These are phyloP conservation scores for Trachythela sp. DNA, from an alignment of 64 coral and sea anemone genomes.

Conservation along the genomic window DNA sequence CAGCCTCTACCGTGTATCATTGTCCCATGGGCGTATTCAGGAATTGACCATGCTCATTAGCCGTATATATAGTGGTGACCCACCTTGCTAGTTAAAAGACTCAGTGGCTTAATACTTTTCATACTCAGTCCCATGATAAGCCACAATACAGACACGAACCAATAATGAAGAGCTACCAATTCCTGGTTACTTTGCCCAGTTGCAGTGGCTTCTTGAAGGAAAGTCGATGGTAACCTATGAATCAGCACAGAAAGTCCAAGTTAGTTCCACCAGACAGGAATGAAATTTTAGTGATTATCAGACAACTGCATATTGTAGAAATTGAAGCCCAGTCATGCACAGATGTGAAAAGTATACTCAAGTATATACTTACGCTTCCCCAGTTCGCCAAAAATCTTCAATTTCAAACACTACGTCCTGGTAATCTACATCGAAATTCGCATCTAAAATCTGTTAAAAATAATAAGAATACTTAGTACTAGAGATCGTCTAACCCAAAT, in stretches of 20 bases:
- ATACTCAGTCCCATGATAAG: slow-evolving; percentile 74
- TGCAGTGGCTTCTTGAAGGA: slow-evolving; percentile 64
- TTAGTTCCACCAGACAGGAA: too few relatives aligned
- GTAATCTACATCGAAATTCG: background rate
- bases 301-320: too few relatives aligned
- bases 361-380: slow-evolving; percentile 43
- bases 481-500: too few relatives aligned
- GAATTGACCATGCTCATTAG: too few relatives aligned
- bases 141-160: slow-evolving; percentile 74
- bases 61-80: background rate
- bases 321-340: background rate
- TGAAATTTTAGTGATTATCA: too few relatives aligned
- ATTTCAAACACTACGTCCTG: slow-evolving; percentile 34
- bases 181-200: slow-evolving; percentile 52
- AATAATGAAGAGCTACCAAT: slow-evolving; percentile 63
- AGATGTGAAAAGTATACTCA: background rate
- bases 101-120: slow-evolving; percentile 78
- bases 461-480: too few relatives aligned
- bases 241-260: background rate
- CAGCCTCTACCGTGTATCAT: background rate
- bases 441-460: background rate
- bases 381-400: slow-evolving; percentile 81
- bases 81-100: slow-evolving; percentile 83
- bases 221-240: slow-evolving; percentile 13
- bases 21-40: too few relatives aligned